Conservation (phyloP, 2,113 vertebrate genomes). For the Chitala chitala region DNA sequence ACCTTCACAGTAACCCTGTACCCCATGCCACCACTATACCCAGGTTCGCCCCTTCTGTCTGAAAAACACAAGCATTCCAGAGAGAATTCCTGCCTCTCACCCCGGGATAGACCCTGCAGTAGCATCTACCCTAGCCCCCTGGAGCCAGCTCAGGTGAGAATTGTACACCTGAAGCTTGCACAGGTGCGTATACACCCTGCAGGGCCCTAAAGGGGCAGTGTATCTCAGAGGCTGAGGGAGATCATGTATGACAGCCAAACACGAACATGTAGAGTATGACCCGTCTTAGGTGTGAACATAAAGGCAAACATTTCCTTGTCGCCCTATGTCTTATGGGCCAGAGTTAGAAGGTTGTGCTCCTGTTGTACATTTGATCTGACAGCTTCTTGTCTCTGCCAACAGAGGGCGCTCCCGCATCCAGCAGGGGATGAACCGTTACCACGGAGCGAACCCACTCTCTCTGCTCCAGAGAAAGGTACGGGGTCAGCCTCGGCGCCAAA, state of each 20-base stretch:
- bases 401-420: conserved; percentile 82
- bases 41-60: conserved; percentile 90
- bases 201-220: no score
- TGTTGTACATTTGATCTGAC: not conserved
- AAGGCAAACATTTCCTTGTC: no score
- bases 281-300: no score
- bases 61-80: conserved; percentile 97
- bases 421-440: conserved; percentile 81
- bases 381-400: conserved; percentile 17
- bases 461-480: conserved; percentile 85
- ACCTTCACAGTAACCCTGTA: not conserved
- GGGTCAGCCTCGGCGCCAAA: not conserved
- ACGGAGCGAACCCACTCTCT: conserved; percentile 86
- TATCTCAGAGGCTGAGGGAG: no score
- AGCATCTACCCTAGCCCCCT: conserved; percentile 82
- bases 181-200: no score
- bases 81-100: conserved; percentile 90
- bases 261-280: no score
- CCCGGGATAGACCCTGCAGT: conserved; percentile 88
- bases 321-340: no score
- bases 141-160: conserved; percentile 81
- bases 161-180: no score
- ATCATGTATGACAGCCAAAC: no score
- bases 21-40: not conserved
- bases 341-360: not conserved